Evolutionary conservation across 2,113 vertebrate species (phyloP).

Genomic region (Struthio camelus): DNA sequence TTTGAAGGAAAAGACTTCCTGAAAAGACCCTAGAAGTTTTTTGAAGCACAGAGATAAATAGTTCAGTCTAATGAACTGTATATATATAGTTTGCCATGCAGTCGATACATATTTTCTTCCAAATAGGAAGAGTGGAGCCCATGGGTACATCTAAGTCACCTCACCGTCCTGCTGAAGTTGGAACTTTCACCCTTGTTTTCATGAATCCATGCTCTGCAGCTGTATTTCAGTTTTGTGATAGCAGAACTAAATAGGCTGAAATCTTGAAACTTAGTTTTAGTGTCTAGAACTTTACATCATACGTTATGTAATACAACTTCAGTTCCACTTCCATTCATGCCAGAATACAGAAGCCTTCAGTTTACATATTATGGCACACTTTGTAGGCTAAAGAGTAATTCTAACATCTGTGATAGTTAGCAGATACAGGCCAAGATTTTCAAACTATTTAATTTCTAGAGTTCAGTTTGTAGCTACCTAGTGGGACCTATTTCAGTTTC

Average conservation of each 20-base stretch:
- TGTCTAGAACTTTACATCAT: neutral
- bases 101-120: neutral
- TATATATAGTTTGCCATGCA: accelerated
- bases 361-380: neutral
- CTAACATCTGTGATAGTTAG: neutral
- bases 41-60: neutral
- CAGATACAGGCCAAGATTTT: neutral
- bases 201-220: neutral
- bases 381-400: neutral
- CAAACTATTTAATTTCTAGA: neutral
- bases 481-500: neutral
- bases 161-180: neutral
- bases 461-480: neutral
- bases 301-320: neutral
- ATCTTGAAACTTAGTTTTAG: neutral
- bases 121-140: neutral
- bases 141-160: neutral
- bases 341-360: neutral
- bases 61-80: neutral
- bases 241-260: neutral
- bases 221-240: neutral
- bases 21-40: neutral
- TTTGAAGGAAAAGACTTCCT: neutral
- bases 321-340: neutral
- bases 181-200: neutral